phyloP scores from a whole-genome alignment of 1,140 invertebrate species.

The Sminthurides bifidus region DNA sequence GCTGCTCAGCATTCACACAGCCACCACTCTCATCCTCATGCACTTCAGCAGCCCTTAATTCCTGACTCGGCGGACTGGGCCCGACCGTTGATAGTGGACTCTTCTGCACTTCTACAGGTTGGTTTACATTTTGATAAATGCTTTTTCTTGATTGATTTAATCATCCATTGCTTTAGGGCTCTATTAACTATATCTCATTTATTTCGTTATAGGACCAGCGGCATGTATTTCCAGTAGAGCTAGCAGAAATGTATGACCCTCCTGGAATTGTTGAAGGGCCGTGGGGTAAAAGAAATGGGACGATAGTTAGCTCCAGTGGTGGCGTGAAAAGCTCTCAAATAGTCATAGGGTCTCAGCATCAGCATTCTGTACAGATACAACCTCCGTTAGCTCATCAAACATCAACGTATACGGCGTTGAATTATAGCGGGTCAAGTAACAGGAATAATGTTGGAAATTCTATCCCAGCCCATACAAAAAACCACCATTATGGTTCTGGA shows the following conservation, averaged over 20 bases:
- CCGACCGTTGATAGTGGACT: conserved; percentile 66
- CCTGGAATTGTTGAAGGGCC: conserved; percentile 43
- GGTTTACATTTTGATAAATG: conserved; percentile 7
- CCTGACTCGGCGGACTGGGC: conserved; percentile 59
- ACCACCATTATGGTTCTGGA: conserved; percentile 22
- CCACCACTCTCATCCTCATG: conserved; percentile 32
- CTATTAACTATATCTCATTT: conserved; percentile 1
- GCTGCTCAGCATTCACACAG: conserved; percentile 46
- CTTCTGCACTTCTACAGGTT: conserved; percentile 56
- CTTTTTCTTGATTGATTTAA: background rate
- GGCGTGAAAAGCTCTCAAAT: conserved; percentile 27
- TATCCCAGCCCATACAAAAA: conserved; percentile 29
- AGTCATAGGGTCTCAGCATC: conserved; percentile 23
- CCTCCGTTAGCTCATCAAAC: conserved; percentile 31
- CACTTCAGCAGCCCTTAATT: conserved; percentile 49
- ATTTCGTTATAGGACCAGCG: conserved; percentile 34
- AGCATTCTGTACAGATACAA: conserved; percentile 16
- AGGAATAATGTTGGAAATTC: conserved; percentile 26
- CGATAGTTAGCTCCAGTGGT: background rate
- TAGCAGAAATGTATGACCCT: conserved; percentile 46
- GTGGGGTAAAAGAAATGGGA: conserved; percentile 31
- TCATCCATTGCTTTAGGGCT: background rate
- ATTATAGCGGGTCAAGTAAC: conserved; percentile 17
- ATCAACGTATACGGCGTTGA: conserved; percentile 25
- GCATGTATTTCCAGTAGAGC: conserved; percentile 50